Base-by-base conservation (phyloP, 2,113 vertebrate species). In the Pimephales promelas region DNA sequence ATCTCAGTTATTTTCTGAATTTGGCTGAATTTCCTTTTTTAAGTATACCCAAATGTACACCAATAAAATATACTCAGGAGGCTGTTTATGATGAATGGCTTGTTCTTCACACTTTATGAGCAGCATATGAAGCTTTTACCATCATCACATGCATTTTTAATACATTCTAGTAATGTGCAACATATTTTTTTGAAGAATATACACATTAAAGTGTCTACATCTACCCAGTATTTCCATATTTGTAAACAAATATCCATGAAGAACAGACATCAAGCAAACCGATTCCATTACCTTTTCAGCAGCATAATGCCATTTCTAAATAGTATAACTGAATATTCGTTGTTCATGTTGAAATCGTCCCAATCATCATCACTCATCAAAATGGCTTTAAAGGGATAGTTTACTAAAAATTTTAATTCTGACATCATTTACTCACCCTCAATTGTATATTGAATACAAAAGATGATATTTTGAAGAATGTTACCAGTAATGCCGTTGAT, bases 91-190 rank as follows among this genome's bases (percentile, higher is more conserved):
- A 56, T 56, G 28, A 36, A 47, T 47, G 13, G 22, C 70, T 24
- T 10, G 1, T 18, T 31, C 61, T 64, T 64, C 61, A 72, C 40
- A 45, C 36, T 72, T 72, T 13, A 8, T 72, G 7, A 26, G n/a
- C 62, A 31, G 26, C 36, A 47, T 72, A 20, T 77, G 54, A 43
- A 40, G 3, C 31, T 36, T 77, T 62, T 28, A 40, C 24, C n/a
- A 45, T 43, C 75, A 14, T 59, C 76, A 28, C 14, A 28, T 79
- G n/a, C 56, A 79, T 79, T 45, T 43, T 79, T 61, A 26, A 78
- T 59, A 24, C 34, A 59, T 36, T 54, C 0, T 54, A 40, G 54
- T 72, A 72, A 73, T 61, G 47, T 3, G 24, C 10, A 34, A 59
- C 28, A 62, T 79, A 72, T 72, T 26, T 16, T 45, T 61, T 78